Percentiles rank a stretch among this genome's conserved stretches.
Conservation (phyloP, 2,113 vertebrate genomes). For the Odobenus rosmarus region DNA sequence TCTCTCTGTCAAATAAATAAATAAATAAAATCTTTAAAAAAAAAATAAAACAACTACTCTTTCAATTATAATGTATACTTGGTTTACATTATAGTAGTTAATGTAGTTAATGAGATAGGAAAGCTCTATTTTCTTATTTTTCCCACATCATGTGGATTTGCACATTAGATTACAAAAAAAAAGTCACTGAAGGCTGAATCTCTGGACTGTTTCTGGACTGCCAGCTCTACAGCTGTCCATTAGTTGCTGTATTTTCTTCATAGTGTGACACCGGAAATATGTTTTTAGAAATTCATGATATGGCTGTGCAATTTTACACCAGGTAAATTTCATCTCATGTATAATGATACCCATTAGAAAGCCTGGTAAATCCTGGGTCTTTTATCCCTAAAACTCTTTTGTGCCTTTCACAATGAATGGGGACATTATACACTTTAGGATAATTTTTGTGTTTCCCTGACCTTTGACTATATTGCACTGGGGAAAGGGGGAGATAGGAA, state of each 20-base stretch:
- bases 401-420: not conserved
- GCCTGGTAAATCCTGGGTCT: not conserved
- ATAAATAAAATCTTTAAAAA: no score
- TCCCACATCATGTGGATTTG: not conserved
- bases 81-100: not conserved
- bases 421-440: not conserved
- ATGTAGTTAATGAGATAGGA: not conserved
- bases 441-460: not conserved
- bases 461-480: not conserved
- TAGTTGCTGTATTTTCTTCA: not conserved
- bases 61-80: not conserved
- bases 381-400: not conserved
- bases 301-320: not conserved
- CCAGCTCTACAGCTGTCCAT: not conserved
- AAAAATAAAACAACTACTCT: not conserved
- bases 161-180: not conserved
- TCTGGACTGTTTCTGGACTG: not conserved
- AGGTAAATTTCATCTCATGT: not conserved
- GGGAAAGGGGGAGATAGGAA: not conserved
- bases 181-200: not conserved
- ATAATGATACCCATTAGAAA: not conserved
- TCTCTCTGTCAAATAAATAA: no score
- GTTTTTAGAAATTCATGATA: not conserved
- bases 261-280: not conserved
- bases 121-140: not conserved